phyloP scores from a whole-genome alignment of 92 coral and sea anemone genomes.

The Phenganax stokvisi region DNA sequence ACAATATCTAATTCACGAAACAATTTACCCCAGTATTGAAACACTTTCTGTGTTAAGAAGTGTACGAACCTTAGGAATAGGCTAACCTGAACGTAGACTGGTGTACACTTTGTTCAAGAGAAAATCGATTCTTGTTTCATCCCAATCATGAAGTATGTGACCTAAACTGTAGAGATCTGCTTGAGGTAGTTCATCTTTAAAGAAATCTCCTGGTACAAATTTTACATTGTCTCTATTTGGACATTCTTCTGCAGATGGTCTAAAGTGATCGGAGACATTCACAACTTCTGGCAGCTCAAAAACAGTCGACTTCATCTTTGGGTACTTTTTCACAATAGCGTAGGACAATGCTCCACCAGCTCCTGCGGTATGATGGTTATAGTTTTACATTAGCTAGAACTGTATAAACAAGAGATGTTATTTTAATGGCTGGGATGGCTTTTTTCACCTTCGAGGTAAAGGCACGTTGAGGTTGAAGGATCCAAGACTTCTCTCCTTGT shows the following conservation, averaged over 20 bases:
- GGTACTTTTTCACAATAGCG: slow-evolving; percentile 58
- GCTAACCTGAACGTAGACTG: slow-evolving; percentile 58
- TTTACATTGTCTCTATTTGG: slow-evolving; percentile 32
- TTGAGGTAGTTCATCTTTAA: slow-evolving; percentile 55
- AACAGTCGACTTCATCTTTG: slow-evolving; percentile 69
- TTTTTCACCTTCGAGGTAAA: no score
- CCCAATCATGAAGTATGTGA: slow-evolving; percentile 61
- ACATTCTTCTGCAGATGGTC: no score
- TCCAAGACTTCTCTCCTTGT: no score
- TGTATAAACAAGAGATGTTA: no score
- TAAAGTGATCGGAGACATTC: no score
- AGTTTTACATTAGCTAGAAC: no score
- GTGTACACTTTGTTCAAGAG: slow-evolving; percentile 52
- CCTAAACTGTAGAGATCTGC: slow-evolving; percentile 62
- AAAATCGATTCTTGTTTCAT: slow-evolving; percentile 49
- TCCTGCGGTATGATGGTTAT: slow-evolving; percentile 27
- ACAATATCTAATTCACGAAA: no score
- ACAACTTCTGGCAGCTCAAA: slow-evolving; percentile 57
- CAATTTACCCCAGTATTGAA: no score
- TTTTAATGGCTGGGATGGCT: no score
- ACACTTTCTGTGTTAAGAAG: no score
- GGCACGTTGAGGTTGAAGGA: no score
- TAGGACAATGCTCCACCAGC: slow-evolving; percentile 55
- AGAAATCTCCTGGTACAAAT: slow-evolving; percentile 58
- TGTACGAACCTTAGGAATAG: no score